A percentile compares a stretch with the other conserved stretches of the same genome.
Evolutionary conservation across 64 coral and sea anemone species (phyloP).

Genomic region (Stichodactyla mertensii): DNA sequence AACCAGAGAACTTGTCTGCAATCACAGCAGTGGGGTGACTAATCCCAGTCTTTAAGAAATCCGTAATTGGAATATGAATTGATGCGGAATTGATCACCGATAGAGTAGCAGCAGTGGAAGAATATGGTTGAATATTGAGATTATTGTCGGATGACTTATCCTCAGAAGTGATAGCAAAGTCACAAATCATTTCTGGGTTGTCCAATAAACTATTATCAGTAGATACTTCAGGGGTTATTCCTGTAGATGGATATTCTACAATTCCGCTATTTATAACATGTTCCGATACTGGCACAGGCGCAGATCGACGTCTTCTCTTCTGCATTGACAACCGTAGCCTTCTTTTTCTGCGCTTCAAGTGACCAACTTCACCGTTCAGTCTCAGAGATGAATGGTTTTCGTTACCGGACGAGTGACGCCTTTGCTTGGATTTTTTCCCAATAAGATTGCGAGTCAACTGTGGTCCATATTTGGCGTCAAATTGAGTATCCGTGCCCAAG

Average conservation of each 20-base stretch:
- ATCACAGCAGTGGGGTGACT: neutral
- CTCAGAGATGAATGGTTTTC: neutral
- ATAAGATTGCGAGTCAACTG: neutral
- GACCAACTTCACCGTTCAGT: neutral
- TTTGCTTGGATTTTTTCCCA: neutral
- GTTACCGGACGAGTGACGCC: neutral
- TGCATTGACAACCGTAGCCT: neutral
- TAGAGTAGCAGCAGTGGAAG: neutral
- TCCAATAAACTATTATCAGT: neutral
- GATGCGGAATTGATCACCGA: neutral
- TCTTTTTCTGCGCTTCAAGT: neutral
- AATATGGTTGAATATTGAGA: neutral
- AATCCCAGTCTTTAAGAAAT: neutral
- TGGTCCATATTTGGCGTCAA: neutral
- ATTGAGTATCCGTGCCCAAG: neutral
- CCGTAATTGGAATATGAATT: neutral
- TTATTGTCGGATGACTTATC: neutral
- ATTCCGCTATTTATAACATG: neutral
- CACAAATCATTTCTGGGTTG: neutral
- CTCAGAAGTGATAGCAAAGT: neutral
- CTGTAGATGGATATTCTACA: neutral
- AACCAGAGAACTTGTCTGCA: neutral
- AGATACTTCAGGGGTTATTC: neutral
- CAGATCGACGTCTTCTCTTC: neutral
- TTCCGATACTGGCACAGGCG: neutral